Conservation (phyloP, 2,797 vertebrate genomes). For the Poeciliopsis paucimaculata region DNA sequence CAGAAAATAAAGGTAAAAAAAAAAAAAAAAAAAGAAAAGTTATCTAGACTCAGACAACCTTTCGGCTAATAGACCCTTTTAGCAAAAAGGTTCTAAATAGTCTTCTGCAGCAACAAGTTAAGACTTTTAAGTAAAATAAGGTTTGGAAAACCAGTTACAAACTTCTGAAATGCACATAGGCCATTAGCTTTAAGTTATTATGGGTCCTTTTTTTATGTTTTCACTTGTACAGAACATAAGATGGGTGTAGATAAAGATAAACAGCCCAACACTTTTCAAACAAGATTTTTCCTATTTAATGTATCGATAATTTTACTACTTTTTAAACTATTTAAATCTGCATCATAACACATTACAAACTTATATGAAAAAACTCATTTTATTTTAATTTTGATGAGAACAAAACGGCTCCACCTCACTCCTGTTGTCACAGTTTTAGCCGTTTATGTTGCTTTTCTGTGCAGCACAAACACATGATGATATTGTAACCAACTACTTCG, state of each 20-base stretch:
- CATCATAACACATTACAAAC: background rate
- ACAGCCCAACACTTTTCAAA: background rate
- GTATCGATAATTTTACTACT: background rate
- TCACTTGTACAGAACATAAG: background rate
- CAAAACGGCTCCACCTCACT: background rate
- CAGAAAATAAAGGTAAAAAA: background rate
- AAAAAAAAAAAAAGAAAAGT: background rate
- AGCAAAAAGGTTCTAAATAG: background rate
- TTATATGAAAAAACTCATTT: no score
- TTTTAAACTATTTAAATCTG: background rate
- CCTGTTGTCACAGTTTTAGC: background rate
- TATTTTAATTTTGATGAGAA: no score
- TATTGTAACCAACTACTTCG: background rate
- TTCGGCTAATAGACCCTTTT: background rate
- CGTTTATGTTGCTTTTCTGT: background rate
- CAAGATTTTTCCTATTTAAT: background rate
- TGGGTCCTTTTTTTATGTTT: background rate
- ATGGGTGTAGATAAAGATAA: background rate
- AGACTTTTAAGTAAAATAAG: background rate
- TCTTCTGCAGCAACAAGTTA: background rate
- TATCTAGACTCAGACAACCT: background rate
- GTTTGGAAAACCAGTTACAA: background rate
- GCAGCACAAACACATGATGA: background rate
- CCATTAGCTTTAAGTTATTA: background rate
- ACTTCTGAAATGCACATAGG: background rate